phyloP scores from a whole-genome alignment of 1,140 invertebrate species.

The Leguminivora glycinivorella region DNA sequence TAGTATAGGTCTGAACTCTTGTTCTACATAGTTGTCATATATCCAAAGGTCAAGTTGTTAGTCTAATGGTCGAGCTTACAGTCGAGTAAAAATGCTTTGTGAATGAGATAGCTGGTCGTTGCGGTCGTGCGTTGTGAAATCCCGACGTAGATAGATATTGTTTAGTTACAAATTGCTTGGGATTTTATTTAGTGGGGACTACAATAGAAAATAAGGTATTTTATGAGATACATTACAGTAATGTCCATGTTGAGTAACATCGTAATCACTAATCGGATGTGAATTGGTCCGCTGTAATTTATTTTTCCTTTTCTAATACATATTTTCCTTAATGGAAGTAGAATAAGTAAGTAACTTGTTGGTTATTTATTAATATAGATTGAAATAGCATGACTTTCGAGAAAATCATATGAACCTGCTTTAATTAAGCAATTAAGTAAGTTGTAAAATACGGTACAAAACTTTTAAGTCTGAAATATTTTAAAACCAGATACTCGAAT shows the following conservation, averaged over 20 bases:
- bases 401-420: too few species aligned
- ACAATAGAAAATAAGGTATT: constrained; percentile 19
- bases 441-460: neutral
- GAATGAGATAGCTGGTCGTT: constrained; percentile 14
- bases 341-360: too few species aligned
- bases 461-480: neutral
- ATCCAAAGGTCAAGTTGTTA: neutral
- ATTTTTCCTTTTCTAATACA: neutral
- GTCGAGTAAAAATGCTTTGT: neutral
- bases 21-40: neutral
- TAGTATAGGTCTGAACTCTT: neutral
- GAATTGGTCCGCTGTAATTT: neutral
- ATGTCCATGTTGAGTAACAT: neutral
- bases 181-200: constrained; percentile 32
- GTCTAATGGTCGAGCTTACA: neutral
- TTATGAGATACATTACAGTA: constrained; percentile 14
- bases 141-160: constrained; percentile 37
- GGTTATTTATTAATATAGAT: too few species aligned
- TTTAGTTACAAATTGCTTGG: constrained; percentile 39
- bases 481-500: neutral
- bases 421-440: neutral
- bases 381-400: too few species aligned
- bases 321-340: too few species aligned
- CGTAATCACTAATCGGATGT: neutral
- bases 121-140: constrained; percentile 35